phyloP scores from a whole-genome alignment of 2,888 invertebrate species.

The Chrysolina haemoptera region DNA sequence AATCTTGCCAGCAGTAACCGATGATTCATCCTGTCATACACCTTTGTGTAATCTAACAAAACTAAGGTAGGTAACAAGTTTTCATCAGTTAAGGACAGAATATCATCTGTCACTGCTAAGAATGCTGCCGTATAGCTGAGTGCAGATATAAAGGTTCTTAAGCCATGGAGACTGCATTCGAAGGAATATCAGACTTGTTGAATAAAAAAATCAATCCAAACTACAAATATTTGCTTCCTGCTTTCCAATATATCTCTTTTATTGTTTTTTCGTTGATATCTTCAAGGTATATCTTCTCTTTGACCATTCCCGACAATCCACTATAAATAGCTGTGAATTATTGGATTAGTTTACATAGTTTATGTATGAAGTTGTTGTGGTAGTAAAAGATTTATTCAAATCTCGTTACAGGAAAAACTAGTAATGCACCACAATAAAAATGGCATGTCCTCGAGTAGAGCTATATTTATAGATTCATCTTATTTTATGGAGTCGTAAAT shows the following conservation, averaged over 20 bases:
- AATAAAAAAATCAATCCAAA: too few species aligned
- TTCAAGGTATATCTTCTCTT: neutral
- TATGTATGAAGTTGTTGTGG: constrained; percentile 13
- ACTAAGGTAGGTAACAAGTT: too few species aligned
- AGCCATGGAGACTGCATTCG: too few species aligned
- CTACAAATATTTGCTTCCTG: too few species aligned
- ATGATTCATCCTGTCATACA: too few species aligned
- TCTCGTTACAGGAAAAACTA: constrained; percentile 27
- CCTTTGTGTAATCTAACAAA: too few species aligned
- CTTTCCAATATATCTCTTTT: neutral
- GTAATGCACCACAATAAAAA: constrained; percentile 31
- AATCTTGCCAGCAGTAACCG: too few species aligned
- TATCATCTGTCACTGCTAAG: too few species aligned
- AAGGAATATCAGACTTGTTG: too few species aligned
- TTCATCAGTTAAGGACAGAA: too few species aligned
- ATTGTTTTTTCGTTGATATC: neutral
- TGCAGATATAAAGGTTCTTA: too few species aligned
- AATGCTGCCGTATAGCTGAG: too few species aligned
- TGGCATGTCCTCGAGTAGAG: constrained; percentile 27
- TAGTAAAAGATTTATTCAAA: constrained; percentile 40
- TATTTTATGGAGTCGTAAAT: constrained; percentile 30
- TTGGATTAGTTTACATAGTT: constrained; percentile 12
- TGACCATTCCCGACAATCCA: neutral
- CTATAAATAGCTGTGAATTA: neutral
- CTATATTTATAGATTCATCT: constrained; percentile 25